Base-by-base conservation (phyloP, 2,113 vertebrate species). In the Sakesphorus luctuosus region DNA sequence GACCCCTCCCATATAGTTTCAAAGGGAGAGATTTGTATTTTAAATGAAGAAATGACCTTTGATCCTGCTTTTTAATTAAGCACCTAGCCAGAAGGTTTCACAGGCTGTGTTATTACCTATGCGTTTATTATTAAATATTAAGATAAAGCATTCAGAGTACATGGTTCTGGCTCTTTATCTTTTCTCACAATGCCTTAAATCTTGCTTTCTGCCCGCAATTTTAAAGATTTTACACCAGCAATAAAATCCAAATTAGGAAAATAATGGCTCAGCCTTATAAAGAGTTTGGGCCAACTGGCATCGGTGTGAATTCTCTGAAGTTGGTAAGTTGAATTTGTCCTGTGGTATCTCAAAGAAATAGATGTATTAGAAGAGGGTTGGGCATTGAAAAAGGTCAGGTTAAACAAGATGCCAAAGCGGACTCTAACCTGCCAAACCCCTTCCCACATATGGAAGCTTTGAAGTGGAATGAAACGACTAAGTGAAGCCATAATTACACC, bases 21-120 rank as follows among this genome's bases (percentile, higher is more conserved):
- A 92, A 94, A 95, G 68, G 53, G 17, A 74, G 49, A 94, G 52
- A 81, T 89, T 62, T 92, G 68, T 92, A 65, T 89, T 92, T 76
- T 94, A 82, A 95, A 94, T 81, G 88, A 95, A 87, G 50, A n/a
- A 72, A 68, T 61, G 88, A 93, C 72, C 93, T 95, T 95, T 94
- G 94, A 76, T 76, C 94, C 89, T 75, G 55, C 16, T 85, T 96
- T 96, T 95, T 91, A 95, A 95, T 97, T 94, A 96, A 94, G 47
- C 68, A 77, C 33, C 87, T 77, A 86, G 72, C 59, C 59, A 81
- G 78, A 85, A 94, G 72, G 55, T 80, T 95, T 94, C 71, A 68
- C 33, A 78, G 61, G 44, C 65, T 28, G 6, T 72, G 49, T 78
- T 87, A 93, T 96, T 94, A 96, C 72, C 87, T 61, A 25, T 78